A percentile compares a stretch with the other conserved stretches of the same genome.
Conservation (phyloP, 2,888 invertebrate species). For the Chromoteleia sp. region DNA sequence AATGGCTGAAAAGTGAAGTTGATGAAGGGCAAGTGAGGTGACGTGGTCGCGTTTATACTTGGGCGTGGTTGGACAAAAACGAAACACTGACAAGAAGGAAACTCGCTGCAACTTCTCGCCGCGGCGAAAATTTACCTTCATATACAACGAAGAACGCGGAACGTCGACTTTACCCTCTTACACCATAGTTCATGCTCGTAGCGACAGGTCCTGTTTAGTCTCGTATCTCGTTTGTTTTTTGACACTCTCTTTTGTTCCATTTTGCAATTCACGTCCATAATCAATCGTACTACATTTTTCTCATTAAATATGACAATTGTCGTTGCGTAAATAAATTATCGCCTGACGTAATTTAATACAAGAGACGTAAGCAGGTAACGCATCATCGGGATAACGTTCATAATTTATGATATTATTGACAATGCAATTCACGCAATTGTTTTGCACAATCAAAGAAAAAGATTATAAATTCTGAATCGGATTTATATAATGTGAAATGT, state of each 20-base stretch:
- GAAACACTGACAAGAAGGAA: slow-evolving; percentile 61
- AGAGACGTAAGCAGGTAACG: too few relatives aligned
- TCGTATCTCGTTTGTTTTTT: slow-evolving; percentile 19
- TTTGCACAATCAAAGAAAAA: too few relatives aligned
- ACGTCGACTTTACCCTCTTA: slow-evolving; percentile 46
- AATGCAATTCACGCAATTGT: too few relatives aligned
- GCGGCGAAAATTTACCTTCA: slow-evolving; percentile 49
- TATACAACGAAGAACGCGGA: slow-evolving; percentile 51
- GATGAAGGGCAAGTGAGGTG: slow-evolving; percentile 59
- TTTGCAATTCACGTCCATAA: slow-evolving; percentile 3
- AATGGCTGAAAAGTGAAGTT: slow-evolving; percentile 56
- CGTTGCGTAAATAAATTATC: not conserved
- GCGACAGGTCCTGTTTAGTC: slow-evolving; percentile 39
- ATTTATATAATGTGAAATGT: too few relatives aligned
- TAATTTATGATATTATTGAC: too few relatives aligned
- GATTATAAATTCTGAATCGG: too few relatives aligned
- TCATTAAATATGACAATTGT: not conserved
- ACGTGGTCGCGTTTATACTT: slow-evolving; percentile 57
- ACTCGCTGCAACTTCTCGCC: slow-evolving; percentile 60
- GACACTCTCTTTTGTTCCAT: slow-evolving; percentile 19
- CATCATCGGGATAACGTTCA: too few relatives aligned
- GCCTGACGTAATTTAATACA: too few relatives aligned
- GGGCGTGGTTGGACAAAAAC: slow-evolving; percentile 58
- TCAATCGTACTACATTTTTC: slow-evolving; percentile 8
- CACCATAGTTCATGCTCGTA: slow-evolving; percentile 36